Conservation (phyloP, 2,113 vertebrate genomes). For the Ceyx cyanopectus region DNA sequence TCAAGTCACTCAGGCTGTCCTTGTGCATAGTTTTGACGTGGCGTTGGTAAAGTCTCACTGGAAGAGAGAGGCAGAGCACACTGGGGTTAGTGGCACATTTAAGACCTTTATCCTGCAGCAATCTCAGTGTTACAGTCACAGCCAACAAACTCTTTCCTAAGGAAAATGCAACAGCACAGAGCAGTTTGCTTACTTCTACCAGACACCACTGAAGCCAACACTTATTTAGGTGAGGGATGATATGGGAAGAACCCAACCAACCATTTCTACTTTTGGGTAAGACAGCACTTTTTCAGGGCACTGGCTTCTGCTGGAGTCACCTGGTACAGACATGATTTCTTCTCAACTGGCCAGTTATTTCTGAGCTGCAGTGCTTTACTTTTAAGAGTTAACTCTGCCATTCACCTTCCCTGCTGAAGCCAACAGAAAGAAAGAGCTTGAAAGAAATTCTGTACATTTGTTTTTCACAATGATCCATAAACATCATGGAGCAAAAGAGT, state of each 20-base stretch:
- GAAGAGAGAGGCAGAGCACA: neutral
- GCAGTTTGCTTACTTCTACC: neutral
- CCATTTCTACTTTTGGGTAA: neutral
- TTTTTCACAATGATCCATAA: neutral
- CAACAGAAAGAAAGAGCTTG: neutral
- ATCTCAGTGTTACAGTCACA: neutral
- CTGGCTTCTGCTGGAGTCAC: neutral
- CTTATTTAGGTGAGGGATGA: neutral
- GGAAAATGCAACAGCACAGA: neutral
- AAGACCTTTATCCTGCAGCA: neutral
- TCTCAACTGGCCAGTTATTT: neutral
- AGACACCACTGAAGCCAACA: neutral
- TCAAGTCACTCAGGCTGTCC: slow-evolving; percentile 82
- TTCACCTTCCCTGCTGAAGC: neutral
- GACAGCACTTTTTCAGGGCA: neutral
- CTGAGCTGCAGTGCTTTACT: neutral
- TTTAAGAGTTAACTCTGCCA: neutral
- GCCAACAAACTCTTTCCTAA: neutral
- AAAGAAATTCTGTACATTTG: neutral
- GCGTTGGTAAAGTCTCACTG: slow-evolving; percentile 79
- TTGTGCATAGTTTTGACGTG: slow-evolving; percentile 81
- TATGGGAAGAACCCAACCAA: neutral
- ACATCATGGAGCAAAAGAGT: neutral
- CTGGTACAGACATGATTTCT: neutral
- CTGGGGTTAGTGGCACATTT: neutral